A percentile compares a stretch with the other conserved stretches of the same genome.
Evolutionary conservation across 2,888 invertebrate species (phyloP).

Genomic region (Linnaemya tessellans): DNA sequence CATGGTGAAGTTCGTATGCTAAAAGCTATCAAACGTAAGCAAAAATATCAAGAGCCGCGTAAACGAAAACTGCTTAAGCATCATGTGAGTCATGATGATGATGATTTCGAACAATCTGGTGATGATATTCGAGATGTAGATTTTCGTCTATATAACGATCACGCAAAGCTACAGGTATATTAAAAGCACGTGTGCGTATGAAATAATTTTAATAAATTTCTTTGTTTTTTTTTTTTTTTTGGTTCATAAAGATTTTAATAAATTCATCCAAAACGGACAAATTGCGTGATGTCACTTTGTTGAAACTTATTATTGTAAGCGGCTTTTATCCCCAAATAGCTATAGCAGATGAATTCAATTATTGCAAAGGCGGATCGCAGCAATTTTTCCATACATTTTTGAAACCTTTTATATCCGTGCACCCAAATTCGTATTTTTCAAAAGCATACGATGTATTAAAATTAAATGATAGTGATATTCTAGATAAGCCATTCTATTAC

Average conservation of each 20-base stretch:
- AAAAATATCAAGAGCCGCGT: conserved; percentile 88
- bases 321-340: conserved; percentile 98
- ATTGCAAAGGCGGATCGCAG: conserved; percentile 91
- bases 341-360: conserved; percentile 96
- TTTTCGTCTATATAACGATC: conserved; percentile 92
- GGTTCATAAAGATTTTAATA: conserved; percentile 84
- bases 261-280: conserved; percentile 87
- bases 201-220: neutral
- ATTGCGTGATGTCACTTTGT: conserved; percentile 87
- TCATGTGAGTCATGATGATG: conserved; percentile 77
- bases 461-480: conserved; percentile 89
- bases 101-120: conserved; percentile 84
- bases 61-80: conserved; percentile 85
- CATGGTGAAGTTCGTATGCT: conserved; percentile 95
- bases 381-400: conserved; percentile 93
- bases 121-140: conserved; percentile 94
- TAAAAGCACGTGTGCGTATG: neutral
- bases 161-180: conserved; percentile 87
- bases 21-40: conserved; percentile 90
- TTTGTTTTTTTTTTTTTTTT: neutral
- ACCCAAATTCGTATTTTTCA: conserved; percentile 95
- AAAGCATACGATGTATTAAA: conserved; percentile 91
- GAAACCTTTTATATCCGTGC: conserved; percentile 94
- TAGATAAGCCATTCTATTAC: conserved; percentile 86
- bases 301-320: conserved; percentile 93